phyloP scores from a whole-genome alignment of 1,140 invertebrate genomes.

The Pseudomyrmex concolor region DNA sequence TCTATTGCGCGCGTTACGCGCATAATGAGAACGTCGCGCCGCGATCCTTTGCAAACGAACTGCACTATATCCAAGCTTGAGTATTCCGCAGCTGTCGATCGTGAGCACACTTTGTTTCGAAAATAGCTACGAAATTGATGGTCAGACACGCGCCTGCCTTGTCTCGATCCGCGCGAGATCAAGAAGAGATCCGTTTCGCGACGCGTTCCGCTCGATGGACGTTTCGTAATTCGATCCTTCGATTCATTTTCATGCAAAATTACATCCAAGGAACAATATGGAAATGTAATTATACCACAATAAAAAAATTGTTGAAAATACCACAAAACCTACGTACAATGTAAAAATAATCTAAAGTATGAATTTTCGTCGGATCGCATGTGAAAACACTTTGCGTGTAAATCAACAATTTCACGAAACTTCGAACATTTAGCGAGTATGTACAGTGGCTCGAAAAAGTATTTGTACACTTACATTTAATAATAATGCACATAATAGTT shows the following conservation, averaged over 20 bases:
- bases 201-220: constrained; percentile 33
- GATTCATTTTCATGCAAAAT: neutral
- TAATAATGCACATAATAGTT: too few species aligned
- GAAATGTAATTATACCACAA: neutral
- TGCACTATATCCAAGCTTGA: neutral
- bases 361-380: neutral
- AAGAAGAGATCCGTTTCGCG: constrained; percentile 55
- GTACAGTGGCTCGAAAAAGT: too few species aligned
- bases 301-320: neutral
- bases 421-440: constrained; percentile 34
- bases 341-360: neutral
- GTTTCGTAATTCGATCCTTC: constrained; percentile 8
- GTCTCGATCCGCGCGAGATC: constrained; percentile 10
- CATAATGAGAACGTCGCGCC: constrained; percentile 51
- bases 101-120: constrained; percentile 46
- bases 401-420: neutral
- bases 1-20: constrained; percentile 23
- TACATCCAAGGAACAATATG: neutral
- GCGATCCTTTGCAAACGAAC: constrained; percentile 26
- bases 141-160: constrained; percentile 3
- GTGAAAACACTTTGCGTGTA: neutral
- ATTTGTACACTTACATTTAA: too few species aligned
- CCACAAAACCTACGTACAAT: neutral
- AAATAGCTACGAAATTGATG: constrained; percentile 50
- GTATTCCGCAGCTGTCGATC: constrained; percentile 36